Evolutionary conservation across 2,797 vertebrate genomes (phyloP), one percentile per base, ranked within the genome.

Genomic region (Podarcis lilfordi): DNA sequence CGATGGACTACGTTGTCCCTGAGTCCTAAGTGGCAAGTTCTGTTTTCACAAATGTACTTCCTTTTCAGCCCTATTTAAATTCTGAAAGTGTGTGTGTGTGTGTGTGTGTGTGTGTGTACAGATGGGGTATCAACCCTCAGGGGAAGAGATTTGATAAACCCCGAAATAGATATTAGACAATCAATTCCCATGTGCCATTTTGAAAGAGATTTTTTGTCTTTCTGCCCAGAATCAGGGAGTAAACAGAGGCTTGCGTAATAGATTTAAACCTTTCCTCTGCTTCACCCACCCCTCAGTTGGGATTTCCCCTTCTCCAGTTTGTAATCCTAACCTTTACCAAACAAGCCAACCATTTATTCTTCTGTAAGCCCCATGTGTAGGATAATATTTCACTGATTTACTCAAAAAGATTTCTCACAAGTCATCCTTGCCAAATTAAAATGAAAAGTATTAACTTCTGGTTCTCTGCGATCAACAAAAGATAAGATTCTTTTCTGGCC

Each of bases 391-490:
- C 40, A 82, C 55, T 35, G 21, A 76, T 75, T 80, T 81, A 76
- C 9, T 75, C 37, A 61, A 75, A 74, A 80, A 66, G 27, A 77
- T 71, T 85, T 37, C 68, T 64, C 13, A 72, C 0, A 8, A 74
- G 43, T 8, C 35, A 35, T 68, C 15, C 32, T 79, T 88, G 88
- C 32, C 80, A 87, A 81, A 5, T 6, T 82, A 88, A 85, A 82
- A 81, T 61, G 80, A 17, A 91, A 43, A 89, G 86, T 17, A 21
- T 32, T 76, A 84, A 11, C 3, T n/a, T 72, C 43, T 27, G 6
- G 5, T 77, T 88, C 21, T 80, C 75, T 79, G 61, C 40, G 72
- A 71, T 71, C 75, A 88, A 80, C 40, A n/a, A 80, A 80, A 85
- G 55, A 45, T 75, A 66, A 80, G 35, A 64, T 27, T 59, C 61